A percentile compares a stretch with the other conserved stretches of the same genome.
phyloP scores from a whole-genome alignment of 2,797 vertebrate genomes.

The Lepilemur ruficaudatus region DNA sequence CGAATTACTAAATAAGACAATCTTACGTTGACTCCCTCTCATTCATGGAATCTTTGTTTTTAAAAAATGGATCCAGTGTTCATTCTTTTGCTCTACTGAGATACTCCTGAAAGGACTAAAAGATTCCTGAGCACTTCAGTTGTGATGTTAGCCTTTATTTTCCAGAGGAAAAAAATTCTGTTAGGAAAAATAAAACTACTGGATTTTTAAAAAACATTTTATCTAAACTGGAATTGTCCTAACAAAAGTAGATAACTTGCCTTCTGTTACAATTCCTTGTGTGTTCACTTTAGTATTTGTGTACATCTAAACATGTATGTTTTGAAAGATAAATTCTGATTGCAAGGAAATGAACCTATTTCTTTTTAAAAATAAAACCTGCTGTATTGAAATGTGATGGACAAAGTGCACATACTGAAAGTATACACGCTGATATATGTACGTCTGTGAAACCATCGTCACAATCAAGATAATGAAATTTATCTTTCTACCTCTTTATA shows the following conservation, averaged over 20 bases:
- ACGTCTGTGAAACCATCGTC: not conserved
- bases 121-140: not conserved
- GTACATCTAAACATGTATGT: not conserved
- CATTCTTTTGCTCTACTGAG: not conserved
- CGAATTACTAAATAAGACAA: not conserved
- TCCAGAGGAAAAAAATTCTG: not conserved
- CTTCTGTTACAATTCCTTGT: not conserved
- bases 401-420: not conserved
- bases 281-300: not conserved
- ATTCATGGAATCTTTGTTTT: not conserved
- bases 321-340: not conserved
- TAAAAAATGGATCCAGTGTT: not conserved
- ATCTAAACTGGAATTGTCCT: conserved; percentile 1
- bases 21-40: not conserved
- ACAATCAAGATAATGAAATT: not conserved
- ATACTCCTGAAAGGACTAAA: not conserved
- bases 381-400: not conserved
- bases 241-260: conserved; percentile 8
- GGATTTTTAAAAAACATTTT: not conserved
- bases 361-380: not conserved
- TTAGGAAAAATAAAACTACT: not conserved
- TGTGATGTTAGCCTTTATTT: not conserved
- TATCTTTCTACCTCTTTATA: not conserved
- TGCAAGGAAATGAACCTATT: conserved; percentile 2
- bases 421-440: not conserved